Evolutionary conservation across 1,140 invertebrate genomes (phyloP).

Genomic region (Bradynema listronoti): DNA sequence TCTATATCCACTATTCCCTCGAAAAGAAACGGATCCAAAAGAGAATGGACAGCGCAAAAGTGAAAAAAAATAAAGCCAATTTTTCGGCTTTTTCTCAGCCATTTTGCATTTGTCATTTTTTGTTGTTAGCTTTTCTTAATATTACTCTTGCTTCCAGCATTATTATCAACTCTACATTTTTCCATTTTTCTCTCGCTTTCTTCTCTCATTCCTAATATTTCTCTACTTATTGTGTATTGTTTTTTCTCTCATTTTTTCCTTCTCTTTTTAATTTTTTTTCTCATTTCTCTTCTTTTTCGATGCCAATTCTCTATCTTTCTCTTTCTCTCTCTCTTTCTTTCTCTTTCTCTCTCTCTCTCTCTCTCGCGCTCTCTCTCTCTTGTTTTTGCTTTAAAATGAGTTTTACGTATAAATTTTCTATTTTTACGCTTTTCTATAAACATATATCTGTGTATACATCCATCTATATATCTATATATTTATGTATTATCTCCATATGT

Average conservation of each 20-base stretch:
- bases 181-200: not conserved
- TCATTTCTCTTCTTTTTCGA: not conserved
- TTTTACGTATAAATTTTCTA: not conserved
- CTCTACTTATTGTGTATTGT: not conserved
- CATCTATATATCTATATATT: no score
- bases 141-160: not conserved
- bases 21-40: no score
- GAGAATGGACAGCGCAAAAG: no score
- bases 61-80: no score
- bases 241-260: not conserved
- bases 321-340: not conserved
- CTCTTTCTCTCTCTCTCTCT: not conserved
- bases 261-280: not conserved
- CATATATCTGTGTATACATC: not conserved
- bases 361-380: no score
- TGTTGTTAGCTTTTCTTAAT: no score
- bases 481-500: not conserved
- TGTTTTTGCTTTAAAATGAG: not conserved
- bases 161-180: not conserved
- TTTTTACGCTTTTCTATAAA: conserved; percentile 3
- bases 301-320: not conserved
- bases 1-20: no score
- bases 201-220: not conserved
- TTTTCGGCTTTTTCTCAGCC: no score
- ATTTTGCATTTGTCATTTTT: no score